Base-by-base conservation (phyloP, 2,797 vertebrate genomes). In the Astyanax mexicanus region DNA sequence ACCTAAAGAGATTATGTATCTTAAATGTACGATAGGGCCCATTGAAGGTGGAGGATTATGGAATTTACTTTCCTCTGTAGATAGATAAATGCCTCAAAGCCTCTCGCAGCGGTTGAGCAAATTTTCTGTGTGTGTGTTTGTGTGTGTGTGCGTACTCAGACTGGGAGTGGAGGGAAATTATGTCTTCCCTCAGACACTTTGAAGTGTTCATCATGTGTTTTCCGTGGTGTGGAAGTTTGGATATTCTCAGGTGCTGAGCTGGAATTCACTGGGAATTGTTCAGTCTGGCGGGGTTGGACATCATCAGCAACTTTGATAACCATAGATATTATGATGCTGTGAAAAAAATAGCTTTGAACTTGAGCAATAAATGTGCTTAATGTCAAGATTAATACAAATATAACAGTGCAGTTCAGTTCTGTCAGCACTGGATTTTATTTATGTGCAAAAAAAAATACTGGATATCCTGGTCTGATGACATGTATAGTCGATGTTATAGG, bases 1-100 rank as follows among this genome's bases (percentile, higher is more conserved):
- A 74, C 67, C 69, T 80, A 77, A 78, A 78, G 69, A 73, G 76
- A 81, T 75, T 62, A 79, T 64, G 72, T 58, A 78, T 78, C 71
- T 45, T 65, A 69, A 75, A 74, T 66, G 60, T 45, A 55, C 67
- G 61, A 68, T 70, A 38, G 65, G 58, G 57, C 73, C 25, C 38
- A 75, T 61, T 79, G 49, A 49, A 73, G 37, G 52, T 27, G 27
- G 40, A 52, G 40, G 42, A 81, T 77, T 73, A 72, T 55, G 62
- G 79, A 62, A 51, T 76, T 60, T 60, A 6, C 74, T 70, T 58
- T 78, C 25, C 42, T 62, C 66, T 64, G 58, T 67, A 15, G 70
- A 71, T 49, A 66, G 75, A 61, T 74, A 71, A 78, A 74, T 64
- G 54, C 35, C 40, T 64, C 45, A 69, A 68, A 61, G 68, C 75